A percentile compares a stretch with the other conserved stretches of the same genome.
phyloP scores from a whole-genome alignment of 2,113 vertebrate genomes.

The Salvelinus fontinalis region DNA sequence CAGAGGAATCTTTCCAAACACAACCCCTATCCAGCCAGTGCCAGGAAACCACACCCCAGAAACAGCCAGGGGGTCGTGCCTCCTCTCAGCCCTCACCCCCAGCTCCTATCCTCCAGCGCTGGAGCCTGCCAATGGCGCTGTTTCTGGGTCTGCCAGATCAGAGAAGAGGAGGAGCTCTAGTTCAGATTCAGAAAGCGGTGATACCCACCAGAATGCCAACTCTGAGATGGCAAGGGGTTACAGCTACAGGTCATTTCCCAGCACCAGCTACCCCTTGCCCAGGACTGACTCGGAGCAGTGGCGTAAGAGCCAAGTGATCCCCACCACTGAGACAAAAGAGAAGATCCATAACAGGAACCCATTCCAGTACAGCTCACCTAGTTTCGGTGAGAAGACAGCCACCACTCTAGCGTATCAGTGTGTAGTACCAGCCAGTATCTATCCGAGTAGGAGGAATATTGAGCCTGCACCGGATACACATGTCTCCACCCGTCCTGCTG shows the following conservation, averaged over 20 bases:
- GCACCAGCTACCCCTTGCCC: slow-evolving; percentile 16
- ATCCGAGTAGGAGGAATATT: background rate
- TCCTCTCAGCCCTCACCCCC: slow-evolving; percentile 30
- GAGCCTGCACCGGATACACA: slow-evolving; percentile 37
- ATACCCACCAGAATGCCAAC: background rate
- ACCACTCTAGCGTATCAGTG: slow-evolving; percentile 23
- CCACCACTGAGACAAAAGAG: slow-evolving; percentile 46
- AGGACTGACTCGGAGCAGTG: slow-evolving; percentile 57
- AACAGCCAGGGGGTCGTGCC: slow-evolving; percentile 5
- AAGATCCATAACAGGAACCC: slow-evolving; percentile 27
- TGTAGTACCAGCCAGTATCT: background rate
- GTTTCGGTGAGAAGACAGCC: slow-evolving; percentile 25
- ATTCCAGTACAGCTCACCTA: slow-evolving; percentile 61
- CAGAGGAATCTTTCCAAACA: background rate
- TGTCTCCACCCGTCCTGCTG: slow-evolving; percentile 46
- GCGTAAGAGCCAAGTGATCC: slow-evolving; percentile 60
- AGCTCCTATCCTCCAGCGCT: slow-evolving; percentile 24
- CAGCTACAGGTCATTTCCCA: slow-evolving; percentile 11
- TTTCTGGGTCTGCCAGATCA: slow-evolving; percentile 41
- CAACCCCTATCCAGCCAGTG: slow-evolving; percentile 8
- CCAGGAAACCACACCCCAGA: no score
- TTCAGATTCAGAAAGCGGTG: background rate
- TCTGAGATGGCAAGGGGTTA: slow-evolving; percentile 12
- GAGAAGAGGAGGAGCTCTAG: slow-evolving; percentile 26
- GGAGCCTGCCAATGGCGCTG: slow-evolving; percentile 58